Conservation (phyloP, 2,797 vertebrate genomes). For the Artibeus lituratus region DNA sequence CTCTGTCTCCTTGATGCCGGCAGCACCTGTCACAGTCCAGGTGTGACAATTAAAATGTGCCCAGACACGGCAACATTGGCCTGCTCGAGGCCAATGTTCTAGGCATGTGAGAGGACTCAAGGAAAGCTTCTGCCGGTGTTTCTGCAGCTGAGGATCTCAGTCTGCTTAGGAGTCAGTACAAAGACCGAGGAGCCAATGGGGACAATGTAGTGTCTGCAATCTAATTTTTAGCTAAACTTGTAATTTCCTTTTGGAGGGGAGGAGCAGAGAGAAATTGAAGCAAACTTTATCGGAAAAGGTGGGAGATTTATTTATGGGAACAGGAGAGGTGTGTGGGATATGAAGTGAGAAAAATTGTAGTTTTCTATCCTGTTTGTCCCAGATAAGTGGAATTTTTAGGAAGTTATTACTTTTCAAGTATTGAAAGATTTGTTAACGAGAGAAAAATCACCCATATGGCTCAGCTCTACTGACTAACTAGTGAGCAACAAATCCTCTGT, state of each 20-base stretch:
- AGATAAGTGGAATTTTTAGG: conserved; percentile 64
- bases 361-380: conserved; percentile 6
- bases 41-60: neutral
- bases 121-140: neutral
- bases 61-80: neutral
- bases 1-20: neutral
- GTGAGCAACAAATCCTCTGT: conserved; percentile 54
- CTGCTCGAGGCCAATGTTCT: neutral
- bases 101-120: neutral
- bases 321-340: neutral
- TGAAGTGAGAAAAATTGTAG: conserved; percentile 38
- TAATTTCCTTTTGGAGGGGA: neutral
- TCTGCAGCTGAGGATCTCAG: neutral
- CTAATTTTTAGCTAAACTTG: conserved; percentile 18
- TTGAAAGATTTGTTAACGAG: conserved; percentile 44
- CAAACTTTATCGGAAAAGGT: conserved; percentile 15
- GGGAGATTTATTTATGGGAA: neutral
- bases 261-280: neutral
- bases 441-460: conserved; percentile 46
- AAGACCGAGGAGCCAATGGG: neutral
- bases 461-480: conserved; percentile 41
- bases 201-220: neutral
- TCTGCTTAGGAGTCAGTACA: neutral
- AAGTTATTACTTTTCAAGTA: conserved; percentile 69
- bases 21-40: neutral